Percentiles rank a stretch among this genome's conserved stretches.
Evolutionary conservation across 2,113 vertebrate genomes (phyloP).

Genomic region (Pangasianodon gigas): DNA sequence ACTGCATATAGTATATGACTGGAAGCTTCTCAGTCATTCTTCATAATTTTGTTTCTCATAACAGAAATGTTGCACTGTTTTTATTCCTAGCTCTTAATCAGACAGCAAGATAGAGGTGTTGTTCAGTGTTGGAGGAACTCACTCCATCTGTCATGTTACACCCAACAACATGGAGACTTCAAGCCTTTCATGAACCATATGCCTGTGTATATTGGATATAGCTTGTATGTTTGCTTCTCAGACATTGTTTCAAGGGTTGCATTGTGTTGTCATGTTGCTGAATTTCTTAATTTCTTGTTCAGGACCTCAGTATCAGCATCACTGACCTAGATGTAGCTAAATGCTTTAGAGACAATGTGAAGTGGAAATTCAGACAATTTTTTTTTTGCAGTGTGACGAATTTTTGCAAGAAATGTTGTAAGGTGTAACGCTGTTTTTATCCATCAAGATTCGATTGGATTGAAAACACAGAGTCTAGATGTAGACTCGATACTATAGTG

Average conservation of each 20-base stretch:
- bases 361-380: neutral
- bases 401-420: neutral
- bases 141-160: neutral
- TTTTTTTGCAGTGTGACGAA: neutral
- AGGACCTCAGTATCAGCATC: neutral
- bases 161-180: neutral
- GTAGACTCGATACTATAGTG: neutral
- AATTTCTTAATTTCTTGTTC: neutral
- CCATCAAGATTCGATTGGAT: neutral
- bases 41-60: neutral
- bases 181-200: neutral
- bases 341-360: neutral
- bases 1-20: neutral
- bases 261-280: neutral
- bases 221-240: neutral
- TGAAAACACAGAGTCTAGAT: neutral
- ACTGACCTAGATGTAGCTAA: neutral
- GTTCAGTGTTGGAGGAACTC: slow-evolving; percentile 14
- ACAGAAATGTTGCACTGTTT: neutral
- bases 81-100: slow-evolving; percentile 30
- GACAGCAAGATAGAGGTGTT: slow-evolving; percentile 10
- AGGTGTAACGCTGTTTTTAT: neutral
- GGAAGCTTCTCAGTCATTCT: neutral
- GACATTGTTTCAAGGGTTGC: neutral
- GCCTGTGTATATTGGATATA: neutral